These are phyloP conservation scores for Oreochromis niloticus DNA, from an alignment of 2,113 vertebrate species.

Conservation along the genomic window DNA sequence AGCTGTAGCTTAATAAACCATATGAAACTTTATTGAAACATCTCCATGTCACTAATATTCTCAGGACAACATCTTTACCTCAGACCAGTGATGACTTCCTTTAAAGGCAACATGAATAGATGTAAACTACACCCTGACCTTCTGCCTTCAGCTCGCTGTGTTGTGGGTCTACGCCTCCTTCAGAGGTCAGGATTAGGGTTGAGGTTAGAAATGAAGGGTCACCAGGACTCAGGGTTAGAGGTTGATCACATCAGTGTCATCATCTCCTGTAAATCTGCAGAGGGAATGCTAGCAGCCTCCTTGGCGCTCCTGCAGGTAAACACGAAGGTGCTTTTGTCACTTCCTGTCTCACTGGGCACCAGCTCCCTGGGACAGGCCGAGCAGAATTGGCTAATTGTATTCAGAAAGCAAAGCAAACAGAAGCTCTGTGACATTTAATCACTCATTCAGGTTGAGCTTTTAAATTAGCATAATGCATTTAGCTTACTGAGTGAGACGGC, in stretches of 20 bases:
- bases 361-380: background rate
- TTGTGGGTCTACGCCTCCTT: no score
- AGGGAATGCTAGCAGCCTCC: background rate
- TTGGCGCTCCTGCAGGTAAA: background rate
- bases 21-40: background rate
- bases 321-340: background rate
- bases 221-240: background rate
- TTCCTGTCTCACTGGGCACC: background rate
- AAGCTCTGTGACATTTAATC: background rate
- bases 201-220: background rate
- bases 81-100: background rate
- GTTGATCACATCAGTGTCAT: background rate
- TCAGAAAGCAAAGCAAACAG: background rate
- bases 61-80: background rate
- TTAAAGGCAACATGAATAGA: background rate
- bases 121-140: background rate
- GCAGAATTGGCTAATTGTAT: background rate
- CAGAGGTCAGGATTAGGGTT: background rate
- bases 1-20: background rate
- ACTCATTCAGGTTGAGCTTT: background rate
- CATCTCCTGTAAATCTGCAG: background rate
- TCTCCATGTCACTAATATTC: background rate
- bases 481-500: background rate
- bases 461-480: slow-evolving; percentile 16
- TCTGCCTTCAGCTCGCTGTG: no score